A percentile compares a stretch with the other conserved stretches of the same genome.
Conservation (phyloP, 2,113 vertebrate genomes). For the Dermatemys mawii region DNA sequence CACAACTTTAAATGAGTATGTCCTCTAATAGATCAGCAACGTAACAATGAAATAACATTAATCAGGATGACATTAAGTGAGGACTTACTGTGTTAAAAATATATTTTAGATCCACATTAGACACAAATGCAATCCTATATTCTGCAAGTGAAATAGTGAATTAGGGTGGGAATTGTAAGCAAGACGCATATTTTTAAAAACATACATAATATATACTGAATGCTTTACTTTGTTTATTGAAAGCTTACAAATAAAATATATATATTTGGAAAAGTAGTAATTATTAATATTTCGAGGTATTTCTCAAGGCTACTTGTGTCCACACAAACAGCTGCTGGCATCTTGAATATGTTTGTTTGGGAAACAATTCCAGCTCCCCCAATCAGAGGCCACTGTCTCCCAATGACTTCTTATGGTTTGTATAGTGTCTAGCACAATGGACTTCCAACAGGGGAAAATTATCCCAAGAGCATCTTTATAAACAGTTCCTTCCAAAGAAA, state of each 20-base stretch:
- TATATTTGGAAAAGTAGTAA: not conserved
- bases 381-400: not conserved
- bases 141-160: not conserved
- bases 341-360: not conserved
- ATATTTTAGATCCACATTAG: not conserved
- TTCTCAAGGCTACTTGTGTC: not conserved
- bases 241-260: too few relatives aligned
- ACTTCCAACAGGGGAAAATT: not conserved
- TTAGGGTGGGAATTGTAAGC: too few relatives aligned
- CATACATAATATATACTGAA: not conserved
- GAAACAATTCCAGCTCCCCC: not conserved
- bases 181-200: too few relatives aligned
- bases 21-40: too few relatives aligned
- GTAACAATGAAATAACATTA: too few relatives aligned
- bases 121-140: not conserved
- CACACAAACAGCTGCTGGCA: not conserved
- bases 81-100: not conserved
- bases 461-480: not conserved
- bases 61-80: too few relatives aligned
- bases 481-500: not conserved
- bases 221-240: not conserved
- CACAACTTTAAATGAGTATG: too few relatives aligned
- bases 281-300: not conserved
- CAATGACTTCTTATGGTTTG: not conserved
- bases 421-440: not conserved